phyloP scores from a whole-genome alignment of 2,797 vertebrate genomes.

The Takifugu rubripes region DNA sequence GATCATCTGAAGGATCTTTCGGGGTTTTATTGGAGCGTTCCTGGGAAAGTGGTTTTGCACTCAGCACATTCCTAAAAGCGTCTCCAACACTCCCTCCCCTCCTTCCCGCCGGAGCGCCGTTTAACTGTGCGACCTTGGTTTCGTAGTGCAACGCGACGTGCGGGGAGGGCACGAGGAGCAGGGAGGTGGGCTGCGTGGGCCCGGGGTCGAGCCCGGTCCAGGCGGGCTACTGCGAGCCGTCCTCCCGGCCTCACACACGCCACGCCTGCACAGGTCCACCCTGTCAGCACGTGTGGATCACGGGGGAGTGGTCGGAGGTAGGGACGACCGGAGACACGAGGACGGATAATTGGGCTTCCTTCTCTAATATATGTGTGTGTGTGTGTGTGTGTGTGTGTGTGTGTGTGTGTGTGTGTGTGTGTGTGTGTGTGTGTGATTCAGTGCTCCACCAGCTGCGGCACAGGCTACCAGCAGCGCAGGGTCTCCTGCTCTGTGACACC shows the following conservation, averaged over 20 bases:
- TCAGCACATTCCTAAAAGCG: too few relatives aligned
- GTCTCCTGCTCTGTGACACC: conserved; percentile 76
- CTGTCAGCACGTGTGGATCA: conserved; percentile 80
- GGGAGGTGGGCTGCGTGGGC: conserved; percentile 77
- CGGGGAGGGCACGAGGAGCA: conserved; percentile 69
- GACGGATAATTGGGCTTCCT: not conserved
- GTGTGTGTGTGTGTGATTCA: conserved; percentile 44
- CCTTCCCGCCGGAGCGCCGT: not conserved
- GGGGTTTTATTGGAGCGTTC: not conserved
- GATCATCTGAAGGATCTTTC: conserved; percentile 14
- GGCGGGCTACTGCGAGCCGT: conserved; percentile 78
- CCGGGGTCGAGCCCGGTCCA: conserved; percentile 67
- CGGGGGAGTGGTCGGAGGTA: conserved; percentile 88
- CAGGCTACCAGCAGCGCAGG: conserved; percentile 77
- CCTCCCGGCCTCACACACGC: conserved; percentile 62
- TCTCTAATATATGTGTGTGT: not conserved
- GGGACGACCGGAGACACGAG: not conserved
- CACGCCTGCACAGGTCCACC: conserved; percentile 72
- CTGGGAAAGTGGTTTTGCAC: too few relatives aligned
- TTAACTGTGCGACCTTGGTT: conserved; percentile 1
- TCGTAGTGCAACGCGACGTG: conserved; percentile 82
- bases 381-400: not conserved
- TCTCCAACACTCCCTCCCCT: too few relatives aligned
- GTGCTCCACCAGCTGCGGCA: conserved; percentile 85
- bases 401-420: conserved; percentile 18